Evolutionary conservation across 2,113 vertebrate species (phyloP).

Genomic region (Dromiciops gliroides): DNA sequence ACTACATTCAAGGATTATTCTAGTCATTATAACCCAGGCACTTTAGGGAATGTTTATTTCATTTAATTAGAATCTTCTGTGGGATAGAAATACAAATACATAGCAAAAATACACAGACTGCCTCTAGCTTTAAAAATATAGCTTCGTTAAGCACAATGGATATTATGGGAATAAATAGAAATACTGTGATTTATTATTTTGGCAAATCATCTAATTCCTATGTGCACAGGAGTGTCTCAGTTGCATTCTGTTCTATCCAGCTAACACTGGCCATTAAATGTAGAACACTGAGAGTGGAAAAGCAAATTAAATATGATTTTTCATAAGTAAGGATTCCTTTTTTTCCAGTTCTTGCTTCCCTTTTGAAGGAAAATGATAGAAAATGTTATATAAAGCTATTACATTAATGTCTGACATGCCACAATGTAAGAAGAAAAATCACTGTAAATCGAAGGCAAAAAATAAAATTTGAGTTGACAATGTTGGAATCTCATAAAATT

Average conservation of each 20-base stretch:
- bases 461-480: background rate
- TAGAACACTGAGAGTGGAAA: background rate
- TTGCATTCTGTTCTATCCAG: background rate
- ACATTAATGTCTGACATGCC: background rate
- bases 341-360: background rate
- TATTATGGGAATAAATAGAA: background rate
- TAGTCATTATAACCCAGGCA: conserved; percentile 25
- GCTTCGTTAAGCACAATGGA: background rate
- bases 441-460: background rate
- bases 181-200: background rate
- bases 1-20: background rate
- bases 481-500: background rate
- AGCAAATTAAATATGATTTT: conserved; percentile 9
- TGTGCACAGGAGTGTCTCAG: background rate
- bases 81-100: conserved; percentile 16
- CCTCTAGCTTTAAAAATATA: background rate
- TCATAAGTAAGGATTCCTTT: background rate
- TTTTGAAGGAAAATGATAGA: background rate
- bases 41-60: conserved; percentile 7
- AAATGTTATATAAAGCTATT: background rate
- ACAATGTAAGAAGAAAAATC: background rate
- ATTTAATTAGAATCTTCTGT: background rate
- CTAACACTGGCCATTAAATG: background rate
- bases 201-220: conserved; percentile 14
- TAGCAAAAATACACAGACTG: background rate